Evolutionary conservation across 2,888 invertebrate species (phyloP).

Genomic region (Drosophila dives): DNA sequence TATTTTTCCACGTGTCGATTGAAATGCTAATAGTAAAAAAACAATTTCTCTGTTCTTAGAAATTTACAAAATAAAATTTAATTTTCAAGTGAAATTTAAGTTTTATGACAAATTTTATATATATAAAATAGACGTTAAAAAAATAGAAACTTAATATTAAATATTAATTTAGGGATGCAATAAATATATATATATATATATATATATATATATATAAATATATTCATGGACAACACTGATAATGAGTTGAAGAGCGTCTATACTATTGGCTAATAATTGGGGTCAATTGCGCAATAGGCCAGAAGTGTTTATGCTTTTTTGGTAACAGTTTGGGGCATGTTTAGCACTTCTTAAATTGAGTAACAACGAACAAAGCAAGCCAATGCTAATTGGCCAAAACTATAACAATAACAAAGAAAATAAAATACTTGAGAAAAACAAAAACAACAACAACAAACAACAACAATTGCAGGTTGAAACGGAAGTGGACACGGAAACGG

Average conservation of each 20-base stretch:
- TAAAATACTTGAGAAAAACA: slow-evolving; percentile 8
- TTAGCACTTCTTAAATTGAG: slow-evolving; percentile 11
- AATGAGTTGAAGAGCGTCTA: background rate
- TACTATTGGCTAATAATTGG: background rate
- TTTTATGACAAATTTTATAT: background rate
- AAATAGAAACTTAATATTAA: background rate
- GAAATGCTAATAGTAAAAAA: background rate
- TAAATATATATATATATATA: background rate
- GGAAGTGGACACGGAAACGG: slow-evolving; percentile 60
- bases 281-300: slow-evolving; percentile 35
- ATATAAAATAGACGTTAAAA: background rate
- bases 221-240: background rate
- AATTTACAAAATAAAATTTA: background rate
- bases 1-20: background rate
- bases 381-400: background rate
- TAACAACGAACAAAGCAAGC: slow-evolving; percentile 18
- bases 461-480: slow-evolving; percentile 62
- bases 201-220: background rate
- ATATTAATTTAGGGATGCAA: background rate
- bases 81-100: background rate
- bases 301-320: slow-evolving; percentile 27
- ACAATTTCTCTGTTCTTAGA: background rate
- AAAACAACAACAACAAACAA: background rate
- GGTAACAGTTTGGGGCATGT: slow-evolving; percentile 1
- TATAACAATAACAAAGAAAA: slow-evolving; percentile 2